Conservation (phyloP, 2,888 invertebrate genomes). For the Limnephilus lunatus region DNA sequence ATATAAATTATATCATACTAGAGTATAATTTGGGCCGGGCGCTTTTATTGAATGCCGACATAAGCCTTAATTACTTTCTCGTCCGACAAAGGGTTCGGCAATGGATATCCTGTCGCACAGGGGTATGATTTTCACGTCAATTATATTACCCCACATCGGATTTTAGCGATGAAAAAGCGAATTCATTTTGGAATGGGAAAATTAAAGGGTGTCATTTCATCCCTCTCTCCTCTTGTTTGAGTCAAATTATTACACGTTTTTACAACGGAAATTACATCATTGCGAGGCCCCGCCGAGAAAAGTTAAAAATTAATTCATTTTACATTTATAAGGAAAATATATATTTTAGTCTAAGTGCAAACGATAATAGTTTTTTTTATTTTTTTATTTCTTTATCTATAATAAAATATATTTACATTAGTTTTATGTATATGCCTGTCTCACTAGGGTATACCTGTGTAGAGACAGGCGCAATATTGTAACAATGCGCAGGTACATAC, state of each 20-base stretch:
- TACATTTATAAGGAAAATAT: neutral
- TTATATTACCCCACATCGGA: neutral
- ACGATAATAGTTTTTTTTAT: too few species aligned
- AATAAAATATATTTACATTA: too few species aligned
- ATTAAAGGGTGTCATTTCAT: neutral
- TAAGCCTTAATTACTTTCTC: conserved; percentile 26
- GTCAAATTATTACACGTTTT: neutral
- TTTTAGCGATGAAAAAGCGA: conserved; percentile 10
- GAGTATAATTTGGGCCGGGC: neutral
- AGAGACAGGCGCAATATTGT: too few species aligned
- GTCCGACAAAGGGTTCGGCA: conserved; percentile 38
- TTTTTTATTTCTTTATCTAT: too few species aligned
- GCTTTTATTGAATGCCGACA: conserved; percentile 11
- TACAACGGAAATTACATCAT: neutral
- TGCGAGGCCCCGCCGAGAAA: neutral
- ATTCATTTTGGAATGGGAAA: neutral
- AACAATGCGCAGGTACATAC: neutral
- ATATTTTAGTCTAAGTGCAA: neutral
- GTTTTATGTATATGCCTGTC: too few species aligned
- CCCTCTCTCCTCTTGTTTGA: neutral
- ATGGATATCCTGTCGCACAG: conserved; percentile 37
- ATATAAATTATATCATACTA: neutral
- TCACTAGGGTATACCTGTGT: too few species aligned
- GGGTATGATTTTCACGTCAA: conserved; percentile 41
- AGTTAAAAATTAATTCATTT: neutral